phyloP scores from a whole-genome alignment of 1,140 invertebrate species.

The Acyrthosiphon pisum region DNA sequence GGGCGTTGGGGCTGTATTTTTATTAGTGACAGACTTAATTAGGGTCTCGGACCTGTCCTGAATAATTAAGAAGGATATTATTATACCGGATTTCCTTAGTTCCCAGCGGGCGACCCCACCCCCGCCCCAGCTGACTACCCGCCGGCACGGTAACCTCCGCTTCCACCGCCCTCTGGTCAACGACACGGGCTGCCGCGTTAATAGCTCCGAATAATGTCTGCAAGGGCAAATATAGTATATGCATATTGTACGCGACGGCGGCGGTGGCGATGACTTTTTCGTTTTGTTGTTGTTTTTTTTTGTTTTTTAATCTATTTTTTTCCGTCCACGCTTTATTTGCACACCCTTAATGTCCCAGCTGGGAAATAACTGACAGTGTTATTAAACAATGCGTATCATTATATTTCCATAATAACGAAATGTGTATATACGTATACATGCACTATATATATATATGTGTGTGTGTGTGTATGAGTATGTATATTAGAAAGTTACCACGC shows the following conservation, averaged over 20 bases:
- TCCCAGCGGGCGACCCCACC: constrained; percentile 38
- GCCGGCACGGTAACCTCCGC: neutral
- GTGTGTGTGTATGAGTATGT: neutral
- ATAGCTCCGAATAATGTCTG: constrained; percentile 42
- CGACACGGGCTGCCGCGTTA: constrained; percentile 36
- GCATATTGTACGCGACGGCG: constrained; percentile 23
- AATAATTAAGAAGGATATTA: constrained; percentile 57
- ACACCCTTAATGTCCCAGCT: constrained; percentile 51
- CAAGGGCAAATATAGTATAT: constrained; percentile 14
- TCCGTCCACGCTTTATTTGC: constrained; percentile 33
- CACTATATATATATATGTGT: neutral
- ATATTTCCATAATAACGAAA: constrained; percentile 44
- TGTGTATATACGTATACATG: neutral
- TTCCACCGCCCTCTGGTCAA: neutral
- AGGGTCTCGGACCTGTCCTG: constrained; percentile 55
- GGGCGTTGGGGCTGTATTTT: constrained; percentile 47
- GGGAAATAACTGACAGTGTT: constrained; percentile 52
- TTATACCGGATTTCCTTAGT: constrained; percentile 55
- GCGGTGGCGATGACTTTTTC: neutral
- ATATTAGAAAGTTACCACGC: constrained; percentile 19
- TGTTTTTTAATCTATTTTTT: constrained; percentile 38
- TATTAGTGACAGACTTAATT: constrained; percentile 57
- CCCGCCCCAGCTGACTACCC: no score
- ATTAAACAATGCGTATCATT: constrained; percentile 47
- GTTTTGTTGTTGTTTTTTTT: constrained; percentile 25